Conservation (phyloP, 2,888 invertebrate genomes). For the Melitaea athalia region DNA sequence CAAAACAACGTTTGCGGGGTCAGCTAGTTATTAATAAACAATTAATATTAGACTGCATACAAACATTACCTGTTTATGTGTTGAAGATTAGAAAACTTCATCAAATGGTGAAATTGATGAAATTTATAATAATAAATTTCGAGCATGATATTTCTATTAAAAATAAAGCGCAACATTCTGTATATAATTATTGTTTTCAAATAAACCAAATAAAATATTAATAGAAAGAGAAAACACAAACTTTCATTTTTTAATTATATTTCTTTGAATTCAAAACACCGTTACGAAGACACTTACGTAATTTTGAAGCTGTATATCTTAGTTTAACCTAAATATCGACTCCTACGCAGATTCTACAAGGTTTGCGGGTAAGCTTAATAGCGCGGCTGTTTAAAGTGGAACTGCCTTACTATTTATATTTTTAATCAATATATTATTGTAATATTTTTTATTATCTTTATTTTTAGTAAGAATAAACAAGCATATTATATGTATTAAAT, state of each 20-base stretch:
- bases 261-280: neutral
- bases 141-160: too few relatives aligned
- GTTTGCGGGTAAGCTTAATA: constrained; percentile 51
- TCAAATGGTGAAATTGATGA: too few relatives aligned
- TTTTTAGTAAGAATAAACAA: neutral
- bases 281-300: constrained; percentile 25
- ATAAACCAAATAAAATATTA: neutral
- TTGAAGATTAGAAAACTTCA: too few relatives aligned
- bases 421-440: too few relatives aligned
- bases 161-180: too few relatives aligned
- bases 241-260: constrained; percentile 5
- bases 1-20: too few relatives aligned
- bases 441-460: neutral
- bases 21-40: too few relatives aligned
- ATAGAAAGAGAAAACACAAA: neutral
- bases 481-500: too few relatives aligned
- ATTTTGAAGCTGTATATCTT: constrained; percentile 25
- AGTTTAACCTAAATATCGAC: constrained; percentile 66
- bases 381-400: constrained; percentile 52
- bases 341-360: constrained; percentile 74
- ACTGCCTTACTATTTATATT: constrained; percentile 23
- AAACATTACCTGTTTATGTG: too few relatives aligned
- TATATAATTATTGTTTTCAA: too few relatives aligned
- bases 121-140: too few relatives aligned
- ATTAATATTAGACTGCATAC: too few relatives aligned